Conservation (phyloP, 1,140 invertebrate genomes). For the Drosophila jambulina region DNA sequence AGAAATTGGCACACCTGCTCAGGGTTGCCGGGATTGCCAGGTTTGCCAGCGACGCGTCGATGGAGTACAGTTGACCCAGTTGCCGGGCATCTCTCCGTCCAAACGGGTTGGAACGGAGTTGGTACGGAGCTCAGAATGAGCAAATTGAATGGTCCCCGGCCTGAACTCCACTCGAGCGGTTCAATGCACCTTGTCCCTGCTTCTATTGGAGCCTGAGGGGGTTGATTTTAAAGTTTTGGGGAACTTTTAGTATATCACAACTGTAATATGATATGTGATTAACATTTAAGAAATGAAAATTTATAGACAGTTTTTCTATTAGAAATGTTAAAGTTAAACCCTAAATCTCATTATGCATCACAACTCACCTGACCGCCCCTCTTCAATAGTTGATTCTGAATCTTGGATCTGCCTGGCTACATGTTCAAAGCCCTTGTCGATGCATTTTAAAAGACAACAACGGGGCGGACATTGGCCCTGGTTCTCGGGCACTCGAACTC, state of each 20-base stretch:
- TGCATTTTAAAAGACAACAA: conserved; percentile 75
- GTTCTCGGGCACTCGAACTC: conserved; percentile 10
- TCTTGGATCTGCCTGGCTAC: conserved; percentile 1
- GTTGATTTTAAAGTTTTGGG: background rate
- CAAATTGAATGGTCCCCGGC: conserved; percentile 67
- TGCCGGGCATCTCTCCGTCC: conserved; percentile 29
- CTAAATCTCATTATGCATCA: background rate
- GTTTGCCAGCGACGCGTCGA: conserved; percentile 21
- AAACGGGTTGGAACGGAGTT: conserved; percentile 33
- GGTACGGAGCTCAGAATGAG: conserved; percentile 45
- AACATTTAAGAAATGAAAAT: too few species aligned
- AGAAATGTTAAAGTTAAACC: too few species aligned
- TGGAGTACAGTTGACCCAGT: conserved; percentile 75
- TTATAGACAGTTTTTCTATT: too few species aligned
- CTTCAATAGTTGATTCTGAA: conserved; percentile 3
- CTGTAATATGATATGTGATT: too few species aligned
- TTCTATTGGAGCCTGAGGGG: background rate
- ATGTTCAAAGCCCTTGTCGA: conserved; percentile 50
- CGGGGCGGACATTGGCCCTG: conserved; percentile 28
- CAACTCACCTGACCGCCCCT: background rate
- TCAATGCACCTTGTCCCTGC: conserved; percentile 62
- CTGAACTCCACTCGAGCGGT: conserved; percentile 61
- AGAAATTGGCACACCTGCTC: conserved; percentile 65
- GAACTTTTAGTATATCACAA: background rate
- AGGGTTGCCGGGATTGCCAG: conserved; percentile 24